phyloP scores from a whole-genome alignment of 2,113 vertebrate species.

The Elephantulus edwardii region DNA sequence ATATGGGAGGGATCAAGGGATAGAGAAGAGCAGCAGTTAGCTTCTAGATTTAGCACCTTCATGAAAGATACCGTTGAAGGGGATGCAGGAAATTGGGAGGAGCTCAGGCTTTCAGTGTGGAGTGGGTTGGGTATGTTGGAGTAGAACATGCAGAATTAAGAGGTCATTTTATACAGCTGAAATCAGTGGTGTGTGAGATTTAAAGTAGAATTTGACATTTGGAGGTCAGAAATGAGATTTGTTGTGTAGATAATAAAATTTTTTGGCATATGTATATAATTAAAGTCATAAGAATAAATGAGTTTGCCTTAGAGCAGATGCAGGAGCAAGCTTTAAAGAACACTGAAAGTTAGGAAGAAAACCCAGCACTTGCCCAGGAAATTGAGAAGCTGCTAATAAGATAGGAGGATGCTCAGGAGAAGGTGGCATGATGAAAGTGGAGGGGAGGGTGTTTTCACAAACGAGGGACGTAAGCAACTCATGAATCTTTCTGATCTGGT shows the following conservation, averaged over 20 bases:
- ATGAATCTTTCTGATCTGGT: background rate
- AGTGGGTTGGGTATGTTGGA: background rate
- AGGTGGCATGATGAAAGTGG: background rate
- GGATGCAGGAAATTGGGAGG: background rate
- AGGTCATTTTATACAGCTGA: conserved; percentile 6
- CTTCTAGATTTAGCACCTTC: background rate
- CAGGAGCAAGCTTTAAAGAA: background rate
- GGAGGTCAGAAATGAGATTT: conserved; percentile 30
- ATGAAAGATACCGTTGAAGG: background rate
- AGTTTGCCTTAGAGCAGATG: background rate
- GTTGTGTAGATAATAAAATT: background rate
- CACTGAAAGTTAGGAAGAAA: background rate
- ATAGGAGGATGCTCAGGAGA: background rate
- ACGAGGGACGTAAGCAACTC: background rate
- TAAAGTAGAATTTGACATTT: background rate
- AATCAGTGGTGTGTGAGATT: conserved; percentile 26
- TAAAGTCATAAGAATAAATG: background rate
- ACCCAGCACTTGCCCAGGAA: background rate
- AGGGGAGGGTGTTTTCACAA: background rate
- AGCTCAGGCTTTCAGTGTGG: background rate
- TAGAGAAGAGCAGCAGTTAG: background rate
- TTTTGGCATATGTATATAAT: background rate
- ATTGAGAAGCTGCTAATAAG: background rate
- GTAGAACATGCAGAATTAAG: conserved; percentile 27
- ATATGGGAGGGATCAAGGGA: background rate